Conservation (phyloP, 2,888 invertebrate species). For the Scaptomyza reducta region DNA sequence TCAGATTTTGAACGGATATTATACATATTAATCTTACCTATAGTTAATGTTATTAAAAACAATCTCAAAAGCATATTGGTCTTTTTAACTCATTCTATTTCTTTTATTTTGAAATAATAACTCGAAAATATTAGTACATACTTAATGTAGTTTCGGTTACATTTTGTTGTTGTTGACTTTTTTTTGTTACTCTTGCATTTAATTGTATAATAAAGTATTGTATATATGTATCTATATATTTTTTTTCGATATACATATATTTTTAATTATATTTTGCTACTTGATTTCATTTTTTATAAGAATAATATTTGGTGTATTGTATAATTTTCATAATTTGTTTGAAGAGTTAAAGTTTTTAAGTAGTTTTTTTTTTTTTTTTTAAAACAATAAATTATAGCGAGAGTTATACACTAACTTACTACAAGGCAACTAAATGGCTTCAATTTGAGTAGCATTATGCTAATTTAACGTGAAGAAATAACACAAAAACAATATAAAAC, state of each 20-base stretch:
- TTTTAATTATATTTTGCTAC: slow-evolving; percentile 44
- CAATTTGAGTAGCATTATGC: slow-evolving; percentile 57
- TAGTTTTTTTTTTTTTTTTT: slow-evolving; percentile 25
- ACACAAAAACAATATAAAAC: slow-evolving; percentile 33
- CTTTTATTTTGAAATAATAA: slow-evolving; percentile 70
- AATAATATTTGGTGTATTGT: slow-evolving; percentile 65
- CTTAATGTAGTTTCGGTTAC: slow-evolving; percentile 51
- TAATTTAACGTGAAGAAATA: slow-evolving; percentile 41
- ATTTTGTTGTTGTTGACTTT: slow-evolving; percentile 35
- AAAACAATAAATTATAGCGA: slow-evolving; percentile 57
- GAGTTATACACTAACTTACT: slow-evolving; percentile 72
- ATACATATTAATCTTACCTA: not conserved
- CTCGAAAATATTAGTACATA: slow-evolving; percentile 52
- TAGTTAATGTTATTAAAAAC: not conserved
- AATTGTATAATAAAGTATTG: slow-evolving; percentile 63
- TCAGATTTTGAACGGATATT: not conserved
- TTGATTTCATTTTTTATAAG: slow-evolving; percentile 59
- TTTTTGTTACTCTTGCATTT: slow-evolving; percentile 43
- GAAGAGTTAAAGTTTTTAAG: slow-evolving; percentile 58
- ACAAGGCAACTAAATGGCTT: slow-evolving; percentile 82
- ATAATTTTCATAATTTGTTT: slow-evolving; percentile 57
- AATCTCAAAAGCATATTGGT: slow-evolving; percentile 3
- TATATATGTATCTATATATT: slow-evolving; percentile 51
- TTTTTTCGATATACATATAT: slow-evolving; percentile 29
- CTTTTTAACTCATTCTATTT: slow-evolving; percentile 66